Conservation (phyloP, 2,888 invertebrate species). For the Drosophila diplacantha region DNA sequence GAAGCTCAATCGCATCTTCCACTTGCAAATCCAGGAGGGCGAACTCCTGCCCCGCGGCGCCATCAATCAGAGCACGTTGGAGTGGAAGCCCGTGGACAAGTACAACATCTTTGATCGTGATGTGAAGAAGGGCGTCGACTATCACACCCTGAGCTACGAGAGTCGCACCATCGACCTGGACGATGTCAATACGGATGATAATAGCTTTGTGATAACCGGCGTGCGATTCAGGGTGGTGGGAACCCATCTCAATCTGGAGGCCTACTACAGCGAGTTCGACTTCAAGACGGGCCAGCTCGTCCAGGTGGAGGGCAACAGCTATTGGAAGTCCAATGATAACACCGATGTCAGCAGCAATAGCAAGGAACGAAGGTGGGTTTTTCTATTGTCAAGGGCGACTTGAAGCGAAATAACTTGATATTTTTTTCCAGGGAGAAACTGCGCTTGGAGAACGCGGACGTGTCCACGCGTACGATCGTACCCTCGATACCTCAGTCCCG, state of each 20-base stretch:
- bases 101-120: conserved; percentile 80
- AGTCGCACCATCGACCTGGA: conserved; percentile 89
- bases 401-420: background rate
- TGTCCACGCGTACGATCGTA: conserved; percentile 81
- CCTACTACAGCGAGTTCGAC: conserved; percentile 87
- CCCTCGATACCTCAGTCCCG: conserved; percentile 81
- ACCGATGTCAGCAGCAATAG: conserved; percentile 82
- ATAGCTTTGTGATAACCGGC: conserved; percentile 84
- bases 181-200: conserved; percentile 83
- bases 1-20: conserved; percentile 87
- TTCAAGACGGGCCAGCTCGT: conserved; percentile 85
- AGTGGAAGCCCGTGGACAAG: conserved; percentile 85
- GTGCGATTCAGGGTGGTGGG: conserved; percentile 87
- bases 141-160: conserved; percentile 87
- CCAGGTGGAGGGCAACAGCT: conserved; percentile 81
- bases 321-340: conserved; percentile 91
- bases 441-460: conserved; percentile 81
- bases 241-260: conserved; percentile 90
- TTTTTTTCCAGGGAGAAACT: conserved; percentile 79
- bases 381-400: background rate
- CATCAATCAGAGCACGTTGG: conserved; percentile 80
- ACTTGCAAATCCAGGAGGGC: conserved; percentile 89
- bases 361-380: conserved; percentile 79
- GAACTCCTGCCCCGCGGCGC: conserved; percentile 82
- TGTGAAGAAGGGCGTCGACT: conserved; percentile 83